Conservation (phyloP, 1,140 invertebrate species). For the Lepidurus arcticus region DNA sequence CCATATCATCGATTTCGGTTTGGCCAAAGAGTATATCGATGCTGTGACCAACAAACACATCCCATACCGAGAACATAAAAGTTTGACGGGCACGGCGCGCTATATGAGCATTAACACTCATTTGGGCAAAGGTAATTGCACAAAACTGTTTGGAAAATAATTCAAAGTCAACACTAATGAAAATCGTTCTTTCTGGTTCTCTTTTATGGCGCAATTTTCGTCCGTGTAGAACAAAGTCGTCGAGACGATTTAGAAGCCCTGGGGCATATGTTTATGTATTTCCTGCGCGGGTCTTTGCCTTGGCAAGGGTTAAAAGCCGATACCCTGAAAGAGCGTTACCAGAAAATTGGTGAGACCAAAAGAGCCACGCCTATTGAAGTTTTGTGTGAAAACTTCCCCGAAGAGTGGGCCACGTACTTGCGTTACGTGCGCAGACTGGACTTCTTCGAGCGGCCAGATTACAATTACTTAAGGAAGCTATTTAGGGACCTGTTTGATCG, state of each 20-base stretch:
- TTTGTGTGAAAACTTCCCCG: constrained; percentile 93
- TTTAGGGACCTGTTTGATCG: constrained; percentile 92
- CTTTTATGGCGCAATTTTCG: constrained; percentile 33
- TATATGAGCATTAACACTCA: constrained; percentile 41
- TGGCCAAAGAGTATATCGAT: constrained; percentile 61
- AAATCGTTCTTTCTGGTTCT: background rate
- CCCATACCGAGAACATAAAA: constrained; percentile 58
- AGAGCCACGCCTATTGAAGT: constrained; percentile 94
- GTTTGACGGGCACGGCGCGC: constrained; percentile 55
- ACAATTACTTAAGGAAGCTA: constrained; percentile 93
- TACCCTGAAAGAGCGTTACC: constrained; percentile 98
- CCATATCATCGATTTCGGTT: constrained; percentile 86
- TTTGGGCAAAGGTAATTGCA: constrained; percentile 35
- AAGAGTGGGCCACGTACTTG: constrained; percentile 95
- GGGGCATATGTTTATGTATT: constrained; percentile 99
- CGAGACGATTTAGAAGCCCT: constrained; percentile 98
- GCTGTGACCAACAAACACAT: constrained; percentile 57
- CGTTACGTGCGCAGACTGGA: constrained; percentile 94
- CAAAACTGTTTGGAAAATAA: no score
- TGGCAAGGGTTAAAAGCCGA: constrained; percentile 99
- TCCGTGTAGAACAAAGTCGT: constrained; percentile 85
- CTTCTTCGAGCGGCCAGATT: constrained; percentile 99
- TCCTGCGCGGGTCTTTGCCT: constrained; percentile 93
- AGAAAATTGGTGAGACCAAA: constrained; percentile 99
- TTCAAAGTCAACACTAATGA: no score